phyloP scores from a whole-genome alignment of 2,888 invertebrate genomes.

The Tetragonula carbonaria region DNA sequence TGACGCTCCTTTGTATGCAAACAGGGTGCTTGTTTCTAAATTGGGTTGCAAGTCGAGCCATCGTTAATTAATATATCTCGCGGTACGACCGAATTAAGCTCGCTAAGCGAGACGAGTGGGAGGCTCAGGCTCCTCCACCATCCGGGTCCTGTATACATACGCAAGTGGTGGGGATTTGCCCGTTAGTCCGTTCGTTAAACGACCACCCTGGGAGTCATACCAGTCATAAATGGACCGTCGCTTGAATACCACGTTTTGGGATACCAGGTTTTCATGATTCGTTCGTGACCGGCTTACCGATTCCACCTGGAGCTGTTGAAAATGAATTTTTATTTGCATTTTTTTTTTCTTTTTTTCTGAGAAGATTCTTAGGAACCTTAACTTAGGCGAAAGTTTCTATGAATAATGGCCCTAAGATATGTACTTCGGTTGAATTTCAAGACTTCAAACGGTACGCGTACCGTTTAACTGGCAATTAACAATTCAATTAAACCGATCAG shows the following conservation, averaged over 20 bases:
- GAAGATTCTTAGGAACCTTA: background rate
- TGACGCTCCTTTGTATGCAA: constrained; percentile 74
- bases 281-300: constrained; percentile 58
- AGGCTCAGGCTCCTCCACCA: constrained; percentile 21
- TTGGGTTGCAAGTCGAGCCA: constrained; percentile 75
- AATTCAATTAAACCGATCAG: constrained; percentile 11
- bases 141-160: constrained; percentile 23
- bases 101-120: constrained; percentile 35
- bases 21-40: constrained; percentile 78
- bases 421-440: too few relatives aligned
- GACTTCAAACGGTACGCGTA: background rate
- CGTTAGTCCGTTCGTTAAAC: constrained; percentile 63
- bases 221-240: constrained; percentile 71
- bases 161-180: constrained; percentile 27
- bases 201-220: constrained; percentile 78
- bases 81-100: constrained; percentile 66
- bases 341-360: background rate
- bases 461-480: background rate
- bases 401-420: background rate
- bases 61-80: constrained; percentile 78
- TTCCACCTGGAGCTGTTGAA: constrained; percentile 7
- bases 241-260: constrained; percentile 47
- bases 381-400: background rate
- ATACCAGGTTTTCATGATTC: constrained; percentile 56
- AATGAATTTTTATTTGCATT: constrained; percentile 15